These are phyloP conservation scores for Mandrillus leucophaeus DNA, from an alignment of 2,113 vertebrate species.

Conservation along the genomic window DNA sequence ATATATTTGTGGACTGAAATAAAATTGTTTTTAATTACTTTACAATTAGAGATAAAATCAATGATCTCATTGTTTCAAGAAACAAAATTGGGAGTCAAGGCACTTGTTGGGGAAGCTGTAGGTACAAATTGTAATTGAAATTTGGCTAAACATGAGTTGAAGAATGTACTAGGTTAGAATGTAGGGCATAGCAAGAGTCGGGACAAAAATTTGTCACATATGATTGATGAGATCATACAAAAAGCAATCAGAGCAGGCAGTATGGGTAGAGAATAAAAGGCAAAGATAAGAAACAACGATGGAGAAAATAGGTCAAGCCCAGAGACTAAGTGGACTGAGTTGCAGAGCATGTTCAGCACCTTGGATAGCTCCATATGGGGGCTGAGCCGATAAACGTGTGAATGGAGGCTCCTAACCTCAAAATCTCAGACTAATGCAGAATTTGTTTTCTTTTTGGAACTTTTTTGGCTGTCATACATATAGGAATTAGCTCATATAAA, in stretches of 20 bases:
- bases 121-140: neutral
- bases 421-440: neutral
- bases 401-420: neutral
- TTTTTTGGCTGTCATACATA: neutral
- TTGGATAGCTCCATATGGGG: neutral
- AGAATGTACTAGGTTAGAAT: neutral
- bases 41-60: neutral
- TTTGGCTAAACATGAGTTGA: neutral
- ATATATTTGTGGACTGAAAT: neutral
- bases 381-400: neutral
- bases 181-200: neutral
- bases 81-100: neutral
- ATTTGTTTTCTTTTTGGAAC: neutral
- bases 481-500: neutral
- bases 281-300: neutral
- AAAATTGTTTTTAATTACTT: neutral
- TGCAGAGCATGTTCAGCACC: neutral
- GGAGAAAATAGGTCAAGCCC: neutral
- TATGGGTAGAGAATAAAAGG: too few species aligned
- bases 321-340: neutral
- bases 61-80: neutral
- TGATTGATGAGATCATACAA: neutral
- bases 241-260: neutral
- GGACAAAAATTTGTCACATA: neutral
- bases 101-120: neutral